These are phyloP conservation scores for Drosophila affinis DNA, from an alignment of 2,888 invertebrate genomes.

Conservation along the genomic window DNA sequence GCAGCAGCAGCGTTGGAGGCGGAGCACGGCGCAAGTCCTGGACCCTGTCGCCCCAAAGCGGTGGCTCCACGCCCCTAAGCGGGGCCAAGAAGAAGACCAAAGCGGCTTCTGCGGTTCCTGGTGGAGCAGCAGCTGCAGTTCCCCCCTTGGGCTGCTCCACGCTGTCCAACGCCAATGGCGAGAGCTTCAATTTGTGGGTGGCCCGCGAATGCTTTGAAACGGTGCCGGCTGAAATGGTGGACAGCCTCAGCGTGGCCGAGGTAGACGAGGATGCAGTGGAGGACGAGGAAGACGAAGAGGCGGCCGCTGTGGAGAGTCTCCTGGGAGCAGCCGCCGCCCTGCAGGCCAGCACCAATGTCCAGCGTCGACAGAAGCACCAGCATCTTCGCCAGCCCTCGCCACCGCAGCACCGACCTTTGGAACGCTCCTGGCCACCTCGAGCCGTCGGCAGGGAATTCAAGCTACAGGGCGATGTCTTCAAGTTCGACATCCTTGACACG, in stretches of 20 bases:
- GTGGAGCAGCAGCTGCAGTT: conserved; percentile 24
- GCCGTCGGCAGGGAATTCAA: conserved; percentile 84
- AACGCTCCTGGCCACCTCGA: conserved; percentile 89
- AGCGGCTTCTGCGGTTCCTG: conserved; percentile 64
- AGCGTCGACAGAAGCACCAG: conserved; percentile 49
- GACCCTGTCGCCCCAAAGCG: conserved; percentile 80
- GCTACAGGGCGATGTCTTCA: conserved; percentile 90
- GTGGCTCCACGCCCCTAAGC: conserved; percentile 79
- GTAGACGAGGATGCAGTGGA: conserved; percentile 57
- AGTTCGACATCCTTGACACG: conserved; percentile 92
- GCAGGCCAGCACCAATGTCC: conserved; percentile 61
- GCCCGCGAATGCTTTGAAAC: conserved; percentile 83
- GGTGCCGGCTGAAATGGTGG: conserved; percentile 82
- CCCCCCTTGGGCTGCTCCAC: conserved; percentile 18
- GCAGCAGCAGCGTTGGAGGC: conserved; percentile 76
- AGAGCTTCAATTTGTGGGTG: conserved; percentile 82
- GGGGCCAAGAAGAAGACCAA: conserved; percentile 88
- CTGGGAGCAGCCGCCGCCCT: conserved; percentile 81
- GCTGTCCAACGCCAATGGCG: conserved; percentile 42
- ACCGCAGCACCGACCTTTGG: conserved; percentile 88
- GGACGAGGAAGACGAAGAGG: conserved; percentile 66
- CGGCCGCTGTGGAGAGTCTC: conserved; percentile 79
- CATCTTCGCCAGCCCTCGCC: conserved; percentile 70
- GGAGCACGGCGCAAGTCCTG: conserved; percentile 81
- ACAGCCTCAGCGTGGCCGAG: conserved; percentile 64